Evolutionary conservation across 2,888 invertebrate genomes (phyloP).

Genomic region (Trissoscelio sp.): DNA sequence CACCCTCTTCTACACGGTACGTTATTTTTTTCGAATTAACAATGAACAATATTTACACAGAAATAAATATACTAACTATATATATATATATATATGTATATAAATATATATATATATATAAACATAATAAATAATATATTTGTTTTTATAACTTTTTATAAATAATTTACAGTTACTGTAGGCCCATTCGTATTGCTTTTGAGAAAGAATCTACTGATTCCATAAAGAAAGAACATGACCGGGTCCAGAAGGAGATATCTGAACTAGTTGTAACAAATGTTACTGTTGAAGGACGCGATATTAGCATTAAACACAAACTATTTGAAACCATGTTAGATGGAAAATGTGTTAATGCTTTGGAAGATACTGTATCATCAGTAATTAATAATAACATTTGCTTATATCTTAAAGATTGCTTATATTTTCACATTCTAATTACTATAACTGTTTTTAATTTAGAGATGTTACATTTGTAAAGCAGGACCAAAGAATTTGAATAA

Average conservation of each 20-base stretch:
- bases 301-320: neutral
- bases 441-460: neutral
- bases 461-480: conserved; percentile 4
- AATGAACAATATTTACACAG: too few species aligned
- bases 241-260: neutral
- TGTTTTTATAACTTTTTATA: too few species aligned
- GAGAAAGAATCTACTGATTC: neutral
- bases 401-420: too few species aligned
- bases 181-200: neutral
- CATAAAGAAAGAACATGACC: neutral
- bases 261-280: neutral
- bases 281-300: neutral
- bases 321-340: conserved; percentile 2
- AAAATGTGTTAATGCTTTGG: neutral
- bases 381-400: neutral
- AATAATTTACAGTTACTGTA: neutral
- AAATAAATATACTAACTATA: too few species aligned
- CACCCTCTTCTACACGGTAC: neutral
- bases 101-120: too few species aligned
- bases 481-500: neutral
- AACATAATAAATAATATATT: too few species aligned
- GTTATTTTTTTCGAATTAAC: too few species aligned
- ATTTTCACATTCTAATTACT: too few species aligned
- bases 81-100: too few species aligned
- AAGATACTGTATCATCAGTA: neutral